Conservation (phyloP, 64 coral and sea anemone species). For the Montipora capricornis region DNA sequence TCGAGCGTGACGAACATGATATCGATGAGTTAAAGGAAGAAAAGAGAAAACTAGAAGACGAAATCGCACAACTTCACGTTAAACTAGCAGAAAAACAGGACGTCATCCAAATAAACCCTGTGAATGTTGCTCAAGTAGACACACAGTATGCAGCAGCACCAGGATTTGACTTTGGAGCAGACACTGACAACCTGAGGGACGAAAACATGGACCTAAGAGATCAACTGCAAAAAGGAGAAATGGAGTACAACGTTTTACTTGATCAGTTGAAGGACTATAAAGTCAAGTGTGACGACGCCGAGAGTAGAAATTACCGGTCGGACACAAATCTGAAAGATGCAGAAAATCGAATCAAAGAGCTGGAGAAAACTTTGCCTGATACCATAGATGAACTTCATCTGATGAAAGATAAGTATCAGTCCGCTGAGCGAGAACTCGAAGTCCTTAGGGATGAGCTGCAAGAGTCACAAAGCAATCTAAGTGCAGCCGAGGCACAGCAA, state of each 20-base stretch:
- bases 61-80: constrained; percentile 63
- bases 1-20: constrained; percentile 73
- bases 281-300: constrained; percentile 63
- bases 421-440: constrained; percentile 62
- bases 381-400: constrained; percentile 57
- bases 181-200: constrained; percentile 70
- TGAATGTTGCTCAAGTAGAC: constrained; percentile 67
- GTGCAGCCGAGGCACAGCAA: constrained; percentile 70
- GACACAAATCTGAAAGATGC: constrained; percentile 65
- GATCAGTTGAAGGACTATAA: constrained; percentile 75
- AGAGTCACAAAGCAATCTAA: constrained; percentile 55
- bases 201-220: constrained; percentile 72
- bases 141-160: constrained; percentile 55
- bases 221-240: constrained; percentile 60
- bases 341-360: constrained; percentile 69
- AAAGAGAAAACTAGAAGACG: constrained; percentile 67
- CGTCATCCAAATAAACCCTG: constrained; percentile 43
- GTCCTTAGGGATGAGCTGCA: constrained; percentile 72
- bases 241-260: constrained; percentile 60
- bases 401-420: constrained; percentile 78
- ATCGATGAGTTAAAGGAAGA: constrained; percentile 70
- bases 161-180: constrained; percentile 82
- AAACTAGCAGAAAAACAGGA: constrained; percentile 75
- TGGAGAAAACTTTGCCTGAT: constrained; percentile 78
- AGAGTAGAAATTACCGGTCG: constrained; percentile 64